These are phyloP conservation scores for Macaria notata DNA, from an alignment of 2,888 invertebrate species.

Conservation along the genomic window DNA sequence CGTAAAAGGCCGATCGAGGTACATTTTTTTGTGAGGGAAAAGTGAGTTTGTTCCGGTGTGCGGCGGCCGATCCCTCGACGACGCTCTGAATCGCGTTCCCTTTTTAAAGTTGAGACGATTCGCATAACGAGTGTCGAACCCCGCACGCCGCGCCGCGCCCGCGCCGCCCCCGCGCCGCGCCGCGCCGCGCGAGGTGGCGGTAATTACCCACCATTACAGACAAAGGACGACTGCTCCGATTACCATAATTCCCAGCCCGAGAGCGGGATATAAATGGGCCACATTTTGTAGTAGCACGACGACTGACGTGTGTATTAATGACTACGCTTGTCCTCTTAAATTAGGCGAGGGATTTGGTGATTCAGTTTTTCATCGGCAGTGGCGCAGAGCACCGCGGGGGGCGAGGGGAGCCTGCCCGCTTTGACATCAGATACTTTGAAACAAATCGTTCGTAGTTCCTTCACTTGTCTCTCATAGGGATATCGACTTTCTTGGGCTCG, in stretches of 20 bases:
- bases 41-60: constrained; percentile 57
- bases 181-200: constrained; percentile 64
- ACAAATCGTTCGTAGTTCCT: constrained; percentile 40
- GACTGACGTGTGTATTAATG: constrained; percentile 82
- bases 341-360: constrained; percentile 78
- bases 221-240: constrained; percentile 81
- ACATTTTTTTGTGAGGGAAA: constrained; percentile 54
- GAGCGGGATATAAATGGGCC: constrained; percentile 77
- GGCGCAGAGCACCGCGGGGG: constrained; percentile 19
- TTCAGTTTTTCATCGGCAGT: constrained; percentile 75
- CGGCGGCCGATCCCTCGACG: constrained; percentile 67
- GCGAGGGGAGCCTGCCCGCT: constrained; percentile 25
- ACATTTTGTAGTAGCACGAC: constrained; percentile 80
- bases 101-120: constrained; percentile 81
- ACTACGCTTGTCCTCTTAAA: constrained; percentile 80
- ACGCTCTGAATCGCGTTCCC: constrained; percentile 76
- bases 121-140: constrained; percentile 80
- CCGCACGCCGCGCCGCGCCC: constrained; percentile 35
- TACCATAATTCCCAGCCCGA: constrained; percentile 80
- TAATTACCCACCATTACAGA: constrained; percentile 82
- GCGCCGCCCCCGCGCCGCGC: constrained; percentile 9
- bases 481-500: constrained; percentile 24
- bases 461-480: constrained; percentile 23
- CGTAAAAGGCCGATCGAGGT: constrained; percentile 41
- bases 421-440: constrained; percentile 36